Base-by-base conservation (phyloP, 1,140 invertebrate species). In the Tetragonula clypearis region DNA sequence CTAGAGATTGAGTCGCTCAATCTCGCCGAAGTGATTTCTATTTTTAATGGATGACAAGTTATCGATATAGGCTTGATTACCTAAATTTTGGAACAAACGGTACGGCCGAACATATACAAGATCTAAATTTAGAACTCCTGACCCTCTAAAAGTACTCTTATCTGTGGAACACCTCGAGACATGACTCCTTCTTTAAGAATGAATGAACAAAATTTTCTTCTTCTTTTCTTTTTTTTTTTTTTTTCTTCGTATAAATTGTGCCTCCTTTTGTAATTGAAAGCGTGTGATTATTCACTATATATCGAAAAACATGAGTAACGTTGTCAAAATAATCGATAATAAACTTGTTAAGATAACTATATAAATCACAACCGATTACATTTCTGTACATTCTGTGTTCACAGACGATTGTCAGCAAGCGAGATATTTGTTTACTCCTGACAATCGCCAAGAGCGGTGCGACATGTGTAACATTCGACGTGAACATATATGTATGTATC, bases 141-240 rank as follows among this genome's bases (percentile, higher is more conserved):
- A 84, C 76, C 82, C 66, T 79, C 82, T 79, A 68, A 79, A 71
- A 84, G 49, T 71, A 71, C 71, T 60, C 82, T 84, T 79, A 84
- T 84, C 82, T 79, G 21, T 71, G 2, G 56, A 53, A 78, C 41
- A 41, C 21, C 49, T 56, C 17, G 23, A 41, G 23, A 30, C 15
- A 56, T 35, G 26, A 65, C n/a, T 26, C 9, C 1, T 26, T 9
- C 9, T 66, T 14, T 55, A 21, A 5, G 41, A 26, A 66, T 53
- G 53, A 62, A 58, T 0, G 19, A 23, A 15, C 6, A n/a, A 9
- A 26, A n/a, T 8, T 68, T 79, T 49, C 26, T 68, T 5, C 6
- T 41, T 6, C 41, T 41, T 30, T 1, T 30, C 1, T 30, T 30
- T 1, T 30, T 30, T 30, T 30, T 30, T 30, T 30, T 30, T 30